phyloP scores from a whole-genome alignment of 2,797 vertebrate species.

The Neomorphus geoffroyi region DNA sequence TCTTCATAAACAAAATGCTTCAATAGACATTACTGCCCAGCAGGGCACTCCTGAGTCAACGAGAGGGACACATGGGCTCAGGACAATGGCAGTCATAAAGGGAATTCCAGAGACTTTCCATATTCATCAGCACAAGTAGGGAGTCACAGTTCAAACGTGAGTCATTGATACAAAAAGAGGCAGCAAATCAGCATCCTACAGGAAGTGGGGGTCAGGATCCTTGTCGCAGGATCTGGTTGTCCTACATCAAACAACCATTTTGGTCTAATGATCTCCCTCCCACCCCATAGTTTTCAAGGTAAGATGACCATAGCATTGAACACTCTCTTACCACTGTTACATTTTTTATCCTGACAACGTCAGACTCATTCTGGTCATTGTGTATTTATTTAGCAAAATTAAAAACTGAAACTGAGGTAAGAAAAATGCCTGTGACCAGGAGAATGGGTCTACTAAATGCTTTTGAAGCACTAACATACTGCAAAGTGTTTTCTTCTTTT shows the following conservation, averaged over 20 bases:
- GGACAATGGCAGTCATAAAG: fast-evolving
- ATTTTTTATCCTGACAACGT: neutral
- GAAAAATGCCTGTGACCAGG: neutral
- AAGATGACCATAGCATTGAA: neutral
- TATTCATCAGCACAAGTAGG: neutral
- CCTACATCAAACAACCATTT: neutral
- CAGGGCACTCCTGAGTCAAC: neutral
- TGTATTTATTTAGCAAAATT: neutral
- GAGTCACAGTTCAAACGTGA: neutral
- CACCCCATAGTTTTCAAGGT: neutral
- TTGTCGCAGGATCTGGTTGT: neutral
- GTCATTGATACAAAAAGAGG: neutral
- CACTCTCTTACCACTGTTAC: neutral
- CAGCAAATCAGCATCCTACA: neutral
- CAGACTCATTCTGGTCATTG: neutral
- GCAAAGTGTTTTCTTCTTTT: neutral
- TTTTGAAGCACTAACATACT: neutral
- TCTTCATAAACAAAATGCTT: neutral
- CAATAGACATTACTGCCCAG: too few species aligned
- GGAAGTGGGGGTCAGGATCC: too few species aligned
- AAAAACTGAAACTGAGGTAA: neutral
- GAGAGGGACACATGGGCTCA: neutral
- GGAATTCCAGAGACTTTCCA: neutral
- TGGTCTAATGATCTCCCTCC: neutral
- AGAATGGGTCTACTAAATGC: neutral